Evolutionary conservation across 1,140 invertebrate species (phyloP).

Genomic region (Megalopta genalis): DNA sequence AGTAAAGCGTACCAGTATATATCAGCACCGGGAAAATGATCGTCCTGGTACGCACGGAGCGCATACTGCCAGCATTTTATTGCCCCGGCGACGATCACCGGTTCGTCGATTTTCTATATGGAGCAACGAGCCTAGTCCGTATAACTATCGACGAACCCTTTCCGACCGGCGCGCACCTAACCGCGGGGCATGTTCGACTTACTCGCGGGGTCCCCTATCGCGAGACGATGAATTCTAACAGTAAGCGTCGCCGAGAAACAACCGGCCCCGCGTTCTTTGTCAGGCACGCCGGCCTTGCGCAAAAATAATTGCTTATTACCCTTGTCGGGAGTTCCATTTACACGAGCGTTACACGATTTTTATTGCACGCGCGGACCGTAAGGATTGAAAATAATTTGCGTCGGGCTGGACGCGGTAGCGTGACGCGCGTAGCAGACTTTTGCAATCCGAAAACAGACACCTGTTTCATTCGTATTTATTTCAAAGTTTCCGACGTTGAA

Average conservation of each 20-base stretch:
- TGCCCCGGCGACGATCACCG: constrained; percentile 48
- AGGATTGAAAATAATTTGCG: no score
- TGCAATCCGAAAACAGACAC: no score
- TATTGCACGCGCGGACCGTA: neutral
- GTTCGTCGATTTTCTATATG: constrained; percentile 59
- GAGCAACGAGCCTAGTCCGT: constrained; percentile 44
- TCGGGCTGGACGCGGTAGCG: no score
- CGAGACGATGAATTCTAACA: constrained; percentile 40
- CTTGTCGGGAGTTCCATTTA: neutral
- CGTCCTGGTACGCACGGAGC: constrained; percentile 30
- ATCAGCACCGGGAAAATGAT: constrained; percentile 71
- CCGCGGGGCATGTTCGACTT: constrained; percentile 25
- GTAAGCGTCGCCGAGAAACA: constrained; percentile 43
- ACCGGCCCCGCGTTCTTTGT: constrained; percentile 8
- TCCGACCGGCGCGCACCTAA: constrained; percentile 7
- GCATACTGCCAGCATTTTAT: constrained; percentile 69
- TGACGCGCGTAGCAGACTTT: no score
- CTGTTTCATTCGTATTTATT: no score
- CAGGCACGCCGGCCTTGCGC: neutral
- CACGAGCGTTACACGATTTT: neutral
- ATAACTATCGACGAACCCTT: constrained; percentile 41
- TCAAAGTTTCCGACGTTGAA: no score
- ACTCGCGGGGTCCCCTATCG: constrained; percentile 24
- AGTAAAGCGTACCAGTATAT: constrained; percentile 73
- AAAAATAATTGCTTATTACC: constrained; percentile 30